A percentile compares a stretch with the other conserved stretches of the same genome.
phyloP scores from a whole-genome alignment of 2,888 invertebrate genomes.

The Drosophila nr. fundita region DNA sequence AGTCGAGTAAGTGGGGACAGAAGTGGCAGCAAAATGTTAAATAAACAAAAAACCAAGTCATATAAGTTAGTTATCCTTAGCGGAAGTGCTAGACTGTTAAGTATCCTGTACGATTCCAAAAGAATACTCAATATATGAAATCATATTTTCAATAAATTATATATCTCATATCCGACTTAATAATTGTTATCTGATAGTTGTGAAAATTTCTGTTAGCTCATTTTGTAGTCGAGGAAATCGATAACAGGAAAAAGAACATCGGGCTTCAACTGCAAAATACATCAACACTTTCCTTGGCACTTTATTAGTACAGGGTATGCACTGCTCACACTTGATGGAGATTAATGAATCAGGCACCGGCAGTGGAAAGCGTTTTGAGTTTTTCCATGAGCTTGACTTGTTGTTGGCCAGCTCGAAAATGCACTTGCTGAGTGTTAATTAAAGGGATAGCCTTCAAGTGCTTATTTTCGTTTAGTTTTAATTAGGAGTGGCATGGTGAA shows the following conservation, averaged over 20 bases:
- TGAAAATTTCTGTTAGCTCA: neutral
- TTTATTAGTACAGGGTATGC: constrained; percentile 2
- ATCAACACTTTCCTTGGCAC: neutral
- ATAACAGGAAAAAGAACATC: neutral
- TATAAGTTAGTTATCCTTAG: neutral
- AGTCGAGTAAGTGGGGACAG: constrained; percentile 8
- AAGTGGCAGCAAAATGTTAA: constrained; percentile 13
- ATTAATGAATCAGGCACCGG: constrained; percentile 56
- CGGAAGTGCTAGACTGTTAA: neutral
- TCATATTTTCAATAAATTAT: neutral
- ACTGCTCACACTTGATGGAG: constrained; percentile 53
- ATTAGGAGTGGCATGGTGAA: constrained; percentile 14
- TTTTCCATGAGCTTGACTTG: constrained; percentile 16
- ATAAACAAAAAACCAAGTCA: constrained; percentile 5
- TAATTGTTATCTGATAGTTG: neutral
- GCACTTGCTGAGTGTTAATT: constrained; percentile 44
- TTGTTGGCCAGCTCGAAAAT: constrained; percentile 25
- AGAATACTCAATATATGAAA: neutral
- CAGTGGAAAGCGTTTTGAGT: neutral
- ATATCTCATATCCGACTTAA: neutral
- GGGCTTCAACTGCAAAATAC: neutral
- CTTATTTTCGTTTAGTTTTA: constrained; percentile 9
- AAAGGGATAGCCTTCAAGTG: constrained; percentile 28
- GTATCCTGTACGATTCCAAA: neutral
- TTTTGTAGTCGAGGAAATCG: neutral